A percentile compares a stretch with the other conserved stretches of the same genome.
These are phyloP conservation scores for Tachuris rubrigastra DNA, from an alignment of 2,113 vertebrate species.

Conservation along the genomic window DNA sequence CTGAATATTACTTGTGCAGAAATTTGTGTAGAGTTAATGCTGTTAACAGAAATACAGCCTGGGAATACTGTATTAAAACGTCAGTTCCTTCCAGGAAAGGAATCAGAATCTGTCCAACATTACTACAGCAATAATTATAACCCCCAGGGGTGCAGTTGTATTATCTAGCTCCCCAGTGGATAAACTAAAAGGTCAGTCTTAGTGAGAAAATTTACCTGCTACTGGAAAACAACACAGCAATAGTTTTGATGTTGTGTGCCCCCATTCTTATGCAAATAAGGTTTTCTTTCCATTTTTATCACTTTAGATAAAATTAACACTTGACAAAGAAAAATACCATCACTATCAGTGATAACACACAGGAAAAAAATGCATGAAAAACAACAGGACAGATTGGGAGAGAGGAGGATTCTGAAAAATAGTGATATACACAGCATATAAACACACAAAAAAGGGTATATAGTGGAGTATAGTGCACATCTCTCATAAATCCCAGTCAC, in stretches of 20 bases:
- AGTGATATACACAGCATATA: background rate
- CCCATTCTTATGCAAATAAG: background rate
- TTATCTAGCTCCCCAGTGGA: background rate
- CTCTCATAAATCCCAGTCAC: background rate
- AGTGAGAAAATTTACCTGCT: background rate
- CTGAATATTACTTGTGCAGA: background rate
- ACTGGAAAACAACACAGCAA: background rate
- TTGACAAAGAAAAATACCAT: background rate
- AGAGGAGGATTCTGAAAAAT: background rate
- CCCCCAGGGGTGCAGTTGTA: background rate
- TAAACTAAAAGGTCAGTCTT: background rate
- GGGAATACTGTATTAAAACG: background rate
- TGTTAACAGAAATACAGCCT: background rate
- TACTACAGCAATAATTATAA: background rate
- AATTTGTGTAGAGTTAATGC: background rate
- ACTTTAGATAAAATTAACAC: background rate
- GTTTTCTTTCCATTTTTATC: background rate
- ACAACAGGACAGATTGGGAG: background rate
- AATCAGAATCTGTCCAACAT: background rate
- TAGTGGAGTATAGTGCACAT: background rate
- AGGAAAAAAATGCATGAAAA: background rate
- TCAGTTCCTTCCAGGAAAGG: background rate
- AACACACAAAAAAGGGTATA: background rate
- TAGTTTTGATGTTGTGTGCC: background rate
- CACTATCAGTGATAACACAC: accelerated